Base-by-base conservation (phyloP, 2,113 vertebrate species). In the Lepus americanus region DNA sequence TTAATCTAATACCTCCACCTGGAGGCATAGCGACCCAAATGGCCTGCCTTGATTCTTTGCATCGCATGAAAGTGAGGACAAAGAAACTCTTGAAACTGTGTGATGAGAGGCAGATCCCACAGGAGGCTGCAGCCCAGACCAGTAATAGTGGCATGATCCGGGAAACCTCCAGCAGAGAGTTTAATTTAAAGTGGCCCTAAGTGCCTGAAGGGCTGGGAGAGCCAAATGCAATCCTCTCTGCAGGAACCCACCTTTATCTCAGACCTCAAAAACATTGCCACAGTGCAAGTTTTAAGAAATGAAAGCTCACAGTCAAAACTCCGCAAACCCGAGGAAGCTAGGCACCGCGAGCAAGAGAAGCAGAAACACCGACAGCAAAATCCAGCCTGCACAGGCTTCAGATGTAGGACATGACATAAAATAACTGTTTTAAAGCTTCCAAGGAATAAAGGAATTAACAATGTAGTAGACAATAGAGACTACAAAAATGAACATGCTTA, bases 231-330 rank as follows among this genome's bases (percentile, higher is more conserved):
- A 69, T 36, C 6, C 53, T 72, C n/a, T 44, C 29, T 84, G 63
- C 29, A 25, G 17, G 49, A 88, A 74, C 19, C 5, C 36, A 31
- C 9, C 33, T 87, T 73, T 61, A 66, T 63, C n/a, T 74, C 51
- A 79, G 90, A 19, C 55, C 23, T 51, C 39, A 67, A 29, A 44
- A 49, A 88, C 49, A 83, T 66, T 70, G 51, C 39, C 39, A 87
- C 22, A 55, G 69, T 39, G 70, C 80, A 79, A 59, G 10, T 63
- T 93, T 84, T 83, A 86, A 70, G 89, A 89, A 85, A 86, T 66
- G 67, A 33, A 63, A 92, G 2, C 25, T 67, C 23, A n/a, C 2
- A 82, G 74, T 79, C 6, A 72, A 76, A 95, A 85, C 66, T 59
- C 59, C 74, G 49, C 59, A 87, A 82, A 81, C 31, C n/a, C 11